Evolutionary conservation across 2,888 invertebrate genomes (phyloP).

Genomic region (Odontothrips loti): DNA sequence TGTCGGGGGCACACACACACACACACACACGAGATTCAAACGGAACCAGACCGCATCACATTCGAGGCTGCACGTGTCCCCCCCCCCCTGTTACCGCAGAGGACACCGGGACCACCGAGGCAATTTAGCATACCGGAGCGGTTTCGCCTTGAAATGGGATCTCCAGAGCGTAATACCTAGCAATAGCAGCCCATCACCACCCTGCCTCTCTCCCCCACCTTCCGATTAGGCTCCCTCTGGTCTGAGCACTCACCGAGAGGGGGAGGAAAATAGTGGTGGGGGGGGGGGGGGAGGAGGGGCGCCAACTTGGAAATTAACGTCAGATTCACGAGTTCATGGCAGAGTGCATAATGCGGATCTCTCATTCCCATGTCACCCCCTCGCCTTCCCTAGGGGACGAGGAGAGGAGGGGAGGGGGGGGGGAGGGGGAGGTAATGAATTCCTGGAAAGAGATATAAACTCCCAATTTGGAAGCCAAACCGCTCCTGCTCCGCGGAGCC

Average conservation of each 20-base stretch:
- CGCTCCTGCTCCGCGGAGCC: neutral
- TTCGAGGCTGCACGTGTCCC: neutral
- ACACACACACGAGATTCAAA: neutral
- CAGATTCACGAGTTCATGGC: conserved; percentile 23
- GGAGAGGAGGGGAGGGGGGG: conserved; percentile 5
- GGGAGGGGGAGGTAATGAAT: neutral
- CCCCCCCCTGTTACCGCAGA: neutral
- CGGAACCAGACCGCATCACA: too few species aligned
- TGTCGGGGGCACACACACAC: neutral
- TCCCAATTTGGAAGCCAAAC: neutral
- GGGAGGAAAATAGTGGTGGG: conserved; percentile 4
- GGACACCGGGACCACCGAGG: conserved; percentile 23
- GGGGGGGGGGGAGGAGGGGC: neutral
- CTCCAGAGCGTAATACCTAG: conserved; percentile 22
- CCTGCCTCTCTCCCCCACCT: neutral
- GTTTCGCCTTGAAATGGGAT: conserved; percentile 24
- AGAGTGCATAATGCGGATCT: conserved; percentile 15
- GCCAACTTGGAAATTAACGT: conserved; percentile 27
- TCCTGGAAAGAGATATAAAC: neutral
- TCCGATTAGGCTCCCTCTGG: neutral
- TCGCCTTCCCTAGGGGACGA: conserved; percentile 22
- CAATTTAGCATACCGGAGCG: conserved; percentile 24
- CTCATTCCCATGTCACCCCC: conserved; percentile 10
- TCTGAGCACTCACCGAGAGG: neutral
- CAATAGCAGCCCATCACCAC: conserved; percentile 22